These are phyloP conservation scores for Sceliomorpha sp. DNA, from an alignment of 2,888 invertebrate genomes.

Conservation along the genomic window DNA sequence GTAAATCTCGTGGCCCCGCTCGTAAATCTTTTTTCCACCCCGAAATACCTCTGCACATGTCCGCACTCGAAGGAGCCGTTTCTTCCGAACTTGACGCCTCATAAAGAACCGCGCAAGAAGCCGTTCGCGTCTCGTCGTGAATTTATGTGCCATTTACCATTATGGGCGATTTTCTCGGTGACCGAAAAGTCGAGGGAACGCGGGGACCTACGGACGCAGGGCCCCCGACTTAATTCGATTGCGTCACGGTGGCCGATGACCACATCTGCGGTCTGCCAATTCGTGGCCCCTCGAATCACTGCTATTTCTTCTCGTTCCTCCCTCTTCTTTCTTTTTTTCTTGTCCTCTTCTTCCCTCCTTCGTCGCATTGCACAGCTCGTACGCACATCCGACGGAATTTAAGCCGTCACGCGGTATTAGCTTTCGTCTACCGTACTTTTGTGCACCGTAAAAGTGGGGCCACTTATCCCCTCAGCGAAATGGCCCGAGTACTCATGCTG, in stretches of 20 bases:
- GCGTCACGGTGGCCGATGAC: conserved; percentile 60
- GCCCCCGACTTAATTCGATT: conserved; percentile 55
- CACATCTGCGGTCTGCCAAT: conserved; percentile 51
- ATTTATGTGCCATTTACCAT: conserved; percentile 54
- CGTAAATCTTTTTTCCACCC: conserved; percentile 45
- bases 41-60: conserved; percentile 22
- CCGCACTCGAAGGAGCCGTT: conserved; percentile 31
- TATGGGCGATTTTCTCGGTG: conserved; percentile 40
- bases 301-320: conserved; percentile 16
- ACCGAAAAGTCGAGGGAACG: conserved; percentile 5
- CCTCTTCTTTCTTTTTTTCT: conserved; percentile 9
- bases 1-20: conserved; percentile 17
- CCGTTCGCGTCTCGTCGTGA: conserved; percentile 30
- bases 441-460: conserved; percentile 3
- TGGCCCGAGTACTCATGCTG: background rate
- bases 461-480: conserved; percentile 7
- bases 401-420: conserved; percentile 68
- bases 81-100: conserved; percentile 37
- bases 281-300: conserved; percentile 22
- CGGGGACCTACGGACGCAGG: background rate
- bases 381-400: conserved; percentile 50
- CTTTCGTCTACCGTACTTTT: conserved; percentile 12
- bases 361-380: conserved; percentile 14
- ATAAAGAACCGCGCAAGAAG: conserved; percentile 40
- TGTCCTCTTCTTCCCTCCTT: conserved; percentile 5